These are phyloP conservation scores for Apomyelois bistriatella DNA, from an alignment of 2,888 invertebrate genomes.

Conservation along the genomic window DNA sequence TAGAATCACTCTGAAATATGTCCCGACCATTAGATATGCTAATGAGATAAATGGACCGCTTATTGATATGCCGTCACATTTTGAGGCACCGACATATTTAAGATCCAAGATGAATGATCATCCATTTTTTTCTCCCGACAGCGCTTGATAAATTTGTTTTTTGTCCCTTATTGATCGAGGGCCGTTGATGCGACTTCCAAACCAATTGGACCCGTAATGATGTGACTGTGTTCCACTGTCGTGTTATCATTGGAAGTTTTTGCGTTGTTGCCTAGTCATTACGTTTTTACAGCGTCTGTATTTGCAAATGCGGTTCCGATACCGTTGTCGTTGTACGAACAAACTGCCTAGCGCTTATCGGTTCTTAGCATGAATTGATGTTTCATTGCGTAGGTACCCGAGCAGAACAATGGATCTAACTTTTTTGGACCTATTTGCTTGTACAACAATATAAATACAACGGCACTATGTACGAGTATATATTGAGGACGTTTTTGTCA, in stretches of 20 bases:
- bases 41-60: conserved; percentile 8
- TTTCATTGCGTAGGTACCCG: conserved; percentile 32
- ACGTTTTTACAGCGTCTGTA: conserved; percentile 38
- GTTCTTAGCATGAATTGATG: conserved; percentile 38
- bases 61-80: conserved; percentile 11
- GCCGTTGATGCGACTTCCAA: conserved; percentile 3
- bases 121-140: conserved; percentile 8
- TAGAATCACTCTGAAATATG: conserved; percentile 1
- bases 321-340: conserved; percentile 37
- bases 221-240: conserved; percentile 18
- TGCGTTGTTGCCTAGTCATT: conserved; percentile 31
- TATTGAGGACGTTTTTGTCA: conserved; percentile 13
- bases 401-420: conserved; percentile 38
- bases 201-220: conserved; percentile 13
- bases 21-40: conserved; percentile 3
- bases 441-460: conserved; percentile 34
- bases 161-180: conserved; percentile 9
- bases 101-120: conserved; percentile 8
- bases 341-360: conserved; percentile 31
- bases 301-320: conserved; percentile 43
- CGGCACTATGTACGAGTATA: conserved; percentile 26
- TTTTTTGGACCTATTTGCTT: conserved; percentile 40
- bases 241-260: conserved; percentile 21
- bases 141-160: conserved; percentile 13
- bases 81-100: conserved; percentile 10